A percentile compares a stretch with the other conserved stretches of the same genome.
phyloP scores from a whole-genome alignment of 2,888 invertebrate genomes.

The Nephrotoma appendiculata region DNA sequence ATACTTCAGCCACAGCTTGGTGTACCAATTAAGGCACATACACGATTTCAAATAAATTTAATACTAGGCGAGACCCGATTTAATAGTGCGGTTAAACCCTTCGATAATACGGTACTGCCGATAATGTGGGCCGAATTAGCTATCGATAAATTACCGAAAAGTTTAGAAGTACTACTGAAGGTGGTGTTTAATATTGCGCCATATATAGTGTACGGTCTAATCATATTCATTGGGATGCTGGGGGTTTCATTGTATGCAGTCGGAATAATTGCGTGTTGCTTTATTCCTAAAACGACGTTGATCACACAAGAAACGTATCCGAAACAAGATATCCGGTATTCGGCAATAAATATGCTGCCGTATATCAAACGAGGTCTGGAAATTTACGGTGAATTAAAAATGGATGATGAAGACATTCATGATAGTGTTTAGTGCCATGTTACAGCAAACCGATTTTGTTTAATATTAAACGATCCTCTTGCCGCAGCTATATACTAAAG shows the following conservation, averaged over 20 bases:
- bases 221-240: constrained; percentile 15
- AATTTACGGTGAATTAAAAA: constrained; percentile 7
- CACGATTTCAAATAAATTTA: constrained; percentile 59
- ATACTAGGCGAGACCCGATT: constrained; percentile 46
- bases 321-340: constrained; percentile 15
- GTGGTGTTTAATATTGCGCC: constrained; percentile 38
- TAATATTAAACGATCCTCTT: background rate
- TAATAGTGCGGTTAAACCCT: constrained; percentile 41
- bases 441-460: background rate
- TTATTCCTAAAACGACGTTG: constrained; percentile 16
- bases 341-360: constrained; percentile 17
- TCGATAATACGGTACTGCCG: constrained; percentile 51
- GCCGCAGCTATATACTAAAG: background rate
- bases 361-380: constrained; percentile 13
- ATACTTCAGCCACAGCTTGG: constrained; percentile 63
- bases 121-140: constrained; percentile 57
- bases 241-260: constrained; percentile 34
- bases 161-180: constrained; percentile 32
- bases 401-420: background rate
- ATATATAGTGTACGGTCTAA: constrained; percentile 25
- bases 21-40: constrained; percentile 44
- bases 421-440: background rate
- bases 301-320: constrained; percentile 11
- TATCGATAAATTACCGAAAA: constrained; percentile 30
- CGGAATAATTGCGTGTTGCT: constrained; percentile 22